phyloP scores from a whole-genome alignment of 1,140 invertebrate species.

The Bombus polaris region DNA sequence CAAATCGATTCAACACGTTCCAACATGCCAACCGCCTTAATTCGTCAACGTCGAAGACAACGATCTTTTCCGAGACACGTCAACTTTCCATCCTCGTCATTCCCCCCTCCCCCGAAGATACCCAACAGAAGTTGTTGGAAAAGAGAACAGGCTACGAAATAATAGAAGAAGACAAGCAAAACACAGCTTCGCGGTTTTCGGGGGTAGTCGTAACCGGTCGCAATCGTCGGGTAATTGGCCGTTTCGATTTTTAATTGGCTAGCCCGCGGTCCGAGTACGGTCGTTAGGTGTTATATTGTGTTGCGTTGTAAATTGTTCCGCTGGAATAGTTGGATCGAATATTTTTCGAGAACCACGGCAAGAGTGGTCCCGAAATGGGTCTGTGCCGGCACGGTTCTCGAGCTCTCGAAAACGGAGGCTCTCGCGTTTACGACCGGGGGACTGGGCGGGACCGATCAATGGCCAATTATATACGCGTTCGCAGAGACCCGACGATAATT shows the following conservation, averaged over 20 bases:
- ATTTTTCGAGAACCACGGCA: conserved; percentile 48
- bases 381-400: neutral
- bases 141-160: neutral
- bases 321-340: conserved; percentile 73
- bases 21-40: neutral
- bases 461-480: conserved; percentile 67
- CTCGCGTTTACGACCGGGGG: conserved; percentile 74
- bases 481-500: conserved; percentile 56
- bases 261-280: conserved; percentile 69
- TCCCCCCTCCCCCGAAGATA: neutral
- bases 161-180: conserved; percentile 53
- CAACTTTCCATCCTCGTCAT: neutral
- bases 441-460: conserved; percentile 70
- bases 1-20: neutral
- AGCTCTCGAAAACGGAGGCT: conserved; percentile 56
- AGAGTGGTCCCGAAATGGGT: neutral
- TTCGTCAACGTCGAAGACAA: neutral
- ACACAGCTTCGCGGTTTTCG: conserved; percentile 18
- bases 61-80: neutral
- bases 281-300: conserved; percentile 80
- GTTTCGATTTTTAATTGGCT: conserved; percentile 81
- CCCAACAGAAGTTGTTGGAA: neutral
- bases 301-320: conserved; percentile 74
- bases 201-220: conserved; percentile 74
- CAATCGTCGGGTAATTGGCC: conserved; percentile 75